Evolutionary conservation across 2,888 invertebrate genomes (phyloP).

Genomic region (Xylota sylvarum): DNA sequence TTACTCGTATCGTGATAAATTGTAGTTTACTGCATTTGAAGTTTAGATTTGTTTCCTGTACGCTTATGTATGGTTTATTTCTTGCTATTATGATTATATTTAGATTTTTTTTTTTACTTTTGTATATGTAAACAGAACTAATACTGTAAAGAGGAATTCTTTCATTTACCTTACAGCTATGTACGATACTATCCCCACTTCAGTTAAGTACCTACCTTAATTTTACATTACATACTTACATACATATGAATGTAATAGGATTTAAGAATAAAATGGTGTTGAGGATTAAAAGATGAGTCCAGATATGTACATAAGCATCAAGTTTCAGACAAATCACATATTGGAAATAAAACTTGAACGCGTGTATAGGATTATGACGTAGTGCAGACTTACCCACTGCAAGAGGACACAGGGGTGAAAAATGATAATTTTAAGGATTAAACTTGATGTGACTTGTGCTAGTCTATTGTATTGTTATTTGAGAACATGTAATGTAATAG

Average conservation of each 20-base stretch:
- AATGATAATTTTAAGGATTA: slow-evolving; percentile 14
- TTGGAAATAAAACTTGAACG: slow-evolving; percentile 28
- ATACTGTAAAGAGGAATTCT: slow-evolving; percentile 1
- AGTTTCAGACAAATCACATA: slow-evolving; percentile 26
- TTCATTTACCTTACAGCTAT: not conserved
- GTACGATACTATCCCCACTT: not conserved
- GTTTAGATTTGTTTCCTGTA: slow-evolving; percentile 76
- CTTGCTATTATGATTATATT: slow-evolving; percentile 34
- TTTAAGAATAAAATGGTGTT: not conserved
- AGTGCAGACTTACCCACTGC: not conserved
- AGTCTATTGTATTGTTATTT: not conserved
- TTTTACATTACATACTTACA: not conserved
- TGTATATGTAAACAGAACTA: slow-evolving; percentile 14
- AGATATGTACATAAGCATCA: slow-evolving; percentile 26
- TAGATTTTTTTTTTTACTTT: slow-evolving; percentile 8
- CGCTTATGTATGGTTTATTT: slow-evolving; percentile 42
- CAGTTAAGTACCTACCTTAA: not conserved
- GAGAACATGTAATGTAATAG: slow-evolving; percentile 2
- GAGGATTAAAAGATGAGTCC: slow-evolving; percentile 4
- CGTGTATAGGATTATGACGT: slow-evolving; percentile 55
- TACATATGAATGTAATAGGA: not conserved
- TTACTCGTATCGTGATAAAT: slow-evolving; percentile 77
- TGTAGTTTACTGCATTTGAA: slow-evolving; percentile 78
- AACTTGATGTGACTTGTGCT: not conserved
- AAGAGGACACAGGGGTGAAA: not conserved